Evolutionary conservation across 1,140 invertebrate genomes (phyloP), one percentile per base, ranked within the genome.

Genomic region (Drosophila leontia): DNA sequence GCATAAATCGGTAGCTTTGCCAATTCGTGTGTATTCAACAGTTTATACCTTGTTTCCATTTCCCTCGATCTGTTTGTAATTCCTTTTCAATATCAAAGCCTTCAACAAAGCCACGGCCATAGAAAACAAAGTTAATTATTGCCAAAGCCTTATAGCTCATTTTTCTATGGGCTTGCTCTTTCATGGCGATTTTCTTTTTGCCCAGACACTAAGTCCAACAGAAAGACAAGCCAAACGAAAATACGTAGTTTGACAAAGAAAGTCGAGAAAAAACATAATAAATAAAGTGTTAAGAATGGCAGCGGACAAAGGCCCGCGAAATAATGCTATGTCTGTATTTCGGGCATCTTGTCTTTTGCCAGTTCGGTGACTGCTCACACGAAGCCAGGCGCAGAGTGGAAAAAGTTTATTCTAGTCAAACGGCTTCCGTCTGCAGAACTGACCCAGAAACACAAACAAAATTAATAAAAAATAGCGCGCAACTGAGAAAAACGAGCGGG

Each of bases 401-500:
- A 88, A 75, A 88, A 88, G 78, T 84, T 72, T 78, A 81, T 88
- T 88, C 81, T 88, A 78, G 84, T 87, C 84, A 87, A 87, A 80
- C 84, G 65, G 63, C 75, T 88, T 88, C 85, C 75, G 81, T 84
- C 67, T 90, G 78, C 60, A 64, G 67, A 88, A 84, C 78, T 88
- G 85, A 88, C 85, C 85, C 75, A 88, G 75, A 88, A 88, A 88
- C 39, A 64, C 51, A 83, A 55, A 78, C 61, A 64, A 78, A 88
- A 83, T 72, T 78, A 84, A 88, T 78, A 88, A 80, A 83, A 83
- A 83, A 65, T 67, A 56, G 62, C 57, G 53, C 53, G 47, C 45
- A 60, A 42, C 50, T 55, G 71, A 53, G 70, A 72, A 62, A 71
- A 67, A 55, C 63, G 59, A 41, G 48, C 37, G 51, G 34, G 17